Base-by-base conservation (phyloP, 2,888 invertebrate genomes). In the Cheilosia impressa region DNA sequence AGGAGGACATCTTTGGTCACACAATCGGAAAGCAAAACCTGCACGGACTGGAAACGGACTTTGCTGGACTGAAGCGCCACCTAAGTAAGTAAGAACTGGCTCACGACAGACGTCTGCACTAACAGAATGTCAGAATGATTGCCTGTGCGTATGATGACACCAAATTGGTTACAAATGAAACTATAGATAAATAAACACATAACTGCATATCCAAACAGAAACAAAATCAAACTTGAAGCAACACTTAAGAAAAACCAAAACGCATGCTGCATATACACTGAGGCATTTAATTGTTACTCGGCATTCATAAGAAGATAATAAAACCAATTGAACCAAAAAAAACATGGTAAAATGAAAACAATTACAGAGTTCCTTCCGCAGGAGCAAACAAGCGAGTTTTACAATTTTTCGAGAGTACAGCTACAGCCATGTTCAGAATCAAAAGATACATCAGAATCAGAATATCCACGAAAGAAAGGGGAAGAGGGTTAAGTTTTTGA, bases 341-440 rank as follows among this genome's bases (percentile, higher is more conserved):
- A 5, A 34, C 34, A 47, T 69, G 22, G 31, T 69, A 10, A 66
- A 71, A 66, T 38, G 1, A 69, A 57, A 58, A 71, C 38, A 52
- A 69, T 69, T 71, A 75, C 79, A 84, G 79, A 84, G 71, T 84
- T 65, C 75, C 83, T 52, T 65, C 62, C 62, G 66, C 77, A 17
- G 22, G 31, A 72, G 55, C 82, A 78, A 17, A 17, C 2, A 77
- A 45, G 24, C 10, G 22, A 53, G 27, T 22, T 31, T 55, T 57
- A 13, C 15, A 19, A 63, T 27, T 52, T 73, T 80, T 19, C 10
- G 2, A 38, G 13, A 13, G 52, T 24, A 5, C 6, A 24, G 27
- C 50, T 76, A n/a, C n/a, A n/a, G n/a, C n/a, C n/a, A 79, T 84
- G 84, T 84, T 84, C 84, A 84, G 84, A 84, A 84, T 84, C 84